Percentiles rank a stretch among this genome's conserved stretches.
Evolutionary conservation across 2,888 invertebrate species (phyloP).

Genomic region (Physocephala rufipes): DNA sequence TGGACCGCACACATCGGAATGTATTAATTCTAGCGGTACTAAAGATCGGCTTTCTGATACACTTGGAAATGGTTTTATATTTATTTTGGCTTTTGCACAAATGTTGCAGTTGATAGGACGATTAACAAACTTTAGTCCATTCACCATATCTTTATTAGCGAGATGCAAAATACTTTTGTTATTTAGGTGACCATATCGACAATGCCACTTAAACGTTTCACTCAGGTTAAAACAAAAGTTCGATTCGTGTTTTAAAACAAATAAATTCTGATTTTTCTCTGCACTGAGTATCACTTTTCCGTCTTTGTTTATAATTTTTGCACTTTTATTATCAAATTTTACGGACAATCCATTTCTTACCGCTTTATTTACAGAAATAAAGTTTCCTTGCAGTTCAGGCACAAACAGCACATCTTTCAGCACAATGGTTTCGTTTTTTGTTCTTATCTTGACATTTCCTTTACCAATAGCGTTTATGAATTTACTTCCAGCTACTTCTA

Average conservation of each 20-base stretch:
- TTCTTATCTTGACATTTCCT: slow-evolving; percentile 21
- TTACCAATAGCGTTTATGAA: slow-evolving; percentile 13
- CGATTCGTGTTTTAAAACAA: slow-evolving; percentile 23
- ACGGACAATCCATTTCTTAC: slow-evolving; percentile 33
- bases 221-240: slow-evolving; percentile 16
- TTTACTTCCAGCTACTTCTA: slow-evolving; percentile 26
- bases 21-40: slow-evolving; percentile 35
- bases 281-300: slow-evolving; percentile 25
- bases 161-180: slow-evolving; percentile 25
- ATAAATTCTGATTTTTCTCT: slow-evolving; percentile 28
- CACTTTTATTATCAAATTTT: slow-evolving; percentile 30
- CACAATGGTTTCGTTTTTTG: slow-evolving; percentile 10
- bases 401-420: slow-evolving; percentile 41
- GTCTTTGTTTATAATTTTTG: slow-evolving; percentile 27
- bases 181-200: slow-evolving; percentile 39
- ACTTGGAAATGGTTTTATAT: slow-evolving; percentile 25
- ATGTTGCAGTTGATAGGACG: slow-evolving; percentile 21
- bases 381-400: slow-evolving; percentile 41
- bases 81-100: slow-evolving; percentile 35
- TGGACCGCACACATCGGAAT: slow-evolving; percentile 38
- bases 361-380: slow-evolving; percentile 43
- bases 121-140: slow-evolving; percentile 19
- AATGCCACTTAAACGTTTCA: slow-evolving; percentile 33
- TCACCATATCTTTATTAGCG: slow-evolving; percentile 28
- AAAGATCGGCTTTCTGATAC: slow-evolving; percentile 15